Evolutionary conservation across 2,888 invertebrate species (phyloP).

Genomic region (Hyles lineata): DNA sequence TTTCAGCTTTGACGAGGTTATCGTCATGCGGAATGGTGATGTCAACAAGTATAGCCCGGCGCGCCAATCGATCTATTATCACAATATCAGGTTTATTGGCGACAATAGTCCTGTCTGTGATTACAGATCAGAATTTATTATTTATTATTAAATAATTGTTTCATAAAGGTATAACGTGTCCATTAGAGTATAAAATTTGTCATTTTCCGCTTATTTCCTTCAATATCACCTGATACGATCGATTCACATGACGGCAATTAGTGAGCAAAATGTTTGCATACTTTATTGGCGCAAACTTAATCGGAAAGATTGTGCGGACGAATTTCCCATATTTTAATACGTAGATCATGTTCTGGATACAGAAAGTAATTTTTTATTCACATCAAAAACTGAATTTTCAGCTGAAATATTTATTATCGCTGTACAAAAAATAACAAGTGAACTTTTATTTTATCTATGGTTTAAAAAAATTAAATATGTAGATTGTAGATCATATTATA

Average conservation of each 20-base stretch:
- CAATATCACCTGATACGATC: slow-evolving; percentile 9
- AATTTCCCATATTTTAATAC: not conserved
- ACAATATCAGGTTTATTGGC: too few species aligned
- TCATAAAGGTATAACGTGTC: not conserved
- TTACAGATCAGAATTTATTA: too few species aligned
- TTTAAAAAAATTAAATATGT: too few species aligned
- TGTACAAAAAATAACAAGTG: too few species aligned
- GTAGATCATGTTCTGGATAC: not conserved
- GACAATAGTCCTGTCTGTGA: too few species aligned
- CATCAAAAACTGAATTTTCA: not conserved
- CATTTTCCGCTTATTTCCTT: slow-evolving; percentile 9
- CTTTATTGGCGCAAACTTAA: slow-evolving; percentile 4
- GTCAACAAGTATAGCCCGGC: too few species aligned
- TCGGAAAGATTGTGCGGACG: slow-evolving; percentile 3
- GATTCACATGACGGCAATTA: slow-evolving; percentile 15
- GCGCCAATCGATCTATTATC: too few species aligned
- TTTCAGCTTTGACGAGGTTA: too few species aligned
- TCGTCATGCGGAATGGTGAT: too few species aligned
- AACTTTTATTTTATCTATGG: too few species aligned
- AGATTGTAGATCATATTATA: not conserved
- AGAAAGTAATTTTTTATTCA: not conserved
- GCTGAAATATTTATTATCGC: not conserved
- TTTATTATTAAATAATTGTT: not conserved
- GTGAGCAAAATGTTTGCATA: slow-evolving; percentile 7
- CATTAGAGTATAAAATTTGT: not conserved